phyloP scores from a whole-genome alignment of 2,888 invertebrate species.

The Morpho helenor region DNA sequence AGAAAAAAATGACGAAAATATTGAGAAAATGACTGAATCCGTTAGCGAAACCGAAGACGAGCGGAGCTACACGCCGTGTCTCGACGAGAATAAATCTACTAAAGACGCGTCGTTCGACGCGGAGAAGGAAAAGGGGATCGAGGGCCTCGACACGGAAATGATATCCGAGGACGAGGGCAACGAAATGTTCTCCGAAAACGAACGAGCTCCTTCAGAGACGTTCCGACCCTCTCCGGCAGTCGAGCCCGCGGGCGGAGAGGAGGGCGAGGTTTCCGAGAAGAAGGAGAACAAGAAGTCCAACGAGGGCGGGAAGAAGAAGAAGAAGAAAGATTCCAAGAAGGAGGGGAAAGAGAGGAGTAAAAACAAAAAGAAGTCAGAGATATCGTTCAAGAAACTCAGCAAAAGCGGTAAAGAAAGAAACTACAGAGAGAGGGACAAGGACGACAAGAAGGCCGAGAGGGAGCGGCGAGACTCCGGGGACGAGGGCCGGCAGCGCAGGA shows the following conservation, averaged over 20 bases:
- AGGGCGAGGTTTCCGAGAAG: constrained; percentile 79
- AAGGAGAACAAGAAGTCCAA: constrained; percentile 37
- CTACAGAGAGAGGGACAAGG: constrained; percentile 83
- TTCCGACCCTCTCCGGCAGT: constrained; percentile 38
- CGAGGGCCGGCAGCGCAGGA: constrained; percentile 54
- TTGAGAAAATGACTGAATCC: constrained; percentile 76
- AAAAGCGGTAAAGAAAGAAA: constrained; percentile 88
- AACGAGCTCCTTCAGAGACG: constrained; percentile 63
- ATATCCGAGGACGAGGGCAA: constrained; percentile 86
- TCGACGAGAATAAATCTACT: constrained; percentile 81
- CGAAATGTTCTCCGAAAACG: constrained; percentile 81
- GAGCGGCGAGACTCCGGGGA: constrained; percentile 38
- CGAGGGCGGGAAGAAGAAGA: constrained; percentile 63
- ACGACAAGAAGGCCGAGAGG: constrained; percentile 50
- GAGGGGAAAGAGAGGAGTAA: constrained; percentile 61
- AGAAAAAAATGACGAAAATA: constrained; percentile 24
- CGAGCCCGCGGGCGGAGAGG: constrained; percentile 62
- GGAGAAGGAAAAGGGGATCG: constrained; percentile 64
- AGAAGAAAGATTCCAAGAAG: constrained; percentile 74
- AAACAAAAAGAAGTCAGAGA: constrained; percentile 72
- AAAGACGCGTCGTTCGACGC: constrained; percentile 56
- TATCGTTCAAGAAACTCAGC: constrained; percentile 88
- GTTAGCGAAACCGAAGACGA: constrained; percentile 82
- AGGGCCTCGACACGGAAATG: constrained; percentile 85
- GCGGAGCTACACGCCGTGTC: constrained; percentile 85